phyloP scores from a whole-genome alignment of 2,113 vertebrate genomes.

The Upupa epops region DNA sequence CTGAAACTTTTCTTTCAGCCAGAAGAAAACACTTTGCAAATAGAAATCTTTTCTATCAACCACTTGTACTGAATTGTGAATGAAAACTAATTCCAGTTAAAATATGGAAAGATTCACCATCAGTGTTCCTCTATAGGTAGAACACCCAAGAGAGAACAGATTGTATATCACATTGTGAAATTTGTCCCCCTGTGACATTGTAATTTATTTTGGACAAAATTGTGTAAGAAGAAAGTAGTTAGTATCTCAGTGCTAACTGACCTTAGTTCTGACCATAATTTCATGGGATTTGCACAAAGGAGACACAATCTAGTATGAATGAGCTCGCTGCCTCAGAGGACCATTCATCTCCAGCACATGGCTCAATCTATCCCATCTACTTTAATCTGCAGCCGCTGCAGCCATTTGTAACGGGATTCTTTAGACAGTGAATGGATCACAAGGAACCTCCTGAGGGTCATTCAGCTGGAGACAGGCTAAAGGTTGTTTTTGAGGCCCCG shows the following conservation, averaged over 20 bases:
- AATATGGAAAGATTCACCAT: neutral
- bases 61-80: neutral
- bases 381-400: neutral
- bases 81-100: neutral
- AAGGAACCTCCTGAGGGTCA: neutral
- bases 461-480: neutral
- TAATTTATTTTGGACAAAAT: neutral
- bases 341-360: neutral
- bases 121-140: neutral
- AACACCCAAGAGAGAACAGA: neutral
- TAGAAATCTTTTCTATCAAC: neutral
- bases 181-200: neutral
- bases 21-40: neutral
- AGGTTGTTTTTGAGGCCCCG: neutral
- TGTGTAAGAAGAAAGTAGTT: neutral
- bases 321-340: neutral
- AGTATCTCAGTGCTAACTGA: neutral
- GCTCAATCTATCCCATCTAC: neutral
- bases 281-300: neutral
- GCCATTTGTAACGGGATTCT: neutral
- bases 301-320: neutral
- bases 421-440: neutral
- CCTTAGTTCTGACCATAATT: neutral
- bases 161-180: neutral
- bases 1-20: neutral